Base-by-base conservation (phyloP, 2,113 vertebrate genomes). In the Struthio camelus region DNA sequence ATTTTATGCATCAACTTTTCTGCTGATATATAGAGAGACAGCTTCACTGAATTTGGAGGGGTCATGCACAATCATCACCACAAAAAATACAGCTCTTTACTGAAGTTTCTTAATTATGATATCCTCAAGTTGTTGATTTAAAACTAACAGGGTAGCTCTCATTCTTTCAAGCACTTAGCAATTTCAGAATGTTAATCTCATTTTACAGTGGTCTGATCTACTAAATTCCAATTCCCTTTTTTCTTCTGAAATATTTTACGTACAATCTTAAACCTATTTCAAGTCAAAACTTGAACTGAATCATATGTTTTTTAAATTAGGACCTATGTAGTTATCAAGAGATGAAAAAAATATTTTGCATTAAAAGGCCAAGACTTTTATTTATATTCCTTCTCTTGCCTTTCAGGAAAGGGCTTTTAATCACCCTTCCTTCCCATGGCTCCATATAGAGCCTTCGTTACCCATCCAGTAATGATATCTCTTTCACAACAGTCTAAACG, bases 391-490 rank as follows among this genome's bases (percentile, higher is more conserved):
- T 76, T 46, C 28, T 61, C 13, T 10, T 4, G 3, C 22, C 7
- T 82, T 77, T 67, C 27, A 76, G 19, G 30, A 59, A 75, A 42
- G 24, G 4, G 8, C 5, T 69, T 36, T 28, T 61, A 61, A 40
- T 42, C 17, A 61, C 46, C 12, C 34, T 83, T 77, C 51, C 44
- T 82, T 17, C 38, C 32, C 20, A 12, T 34, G 23, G n/a, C 48
- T 54, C 12, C 6, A 11, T 28, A 38, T 48, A 28, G 3, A 40
- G 38, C 4, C 18, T 62, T 44, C 15, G 19, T 38, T 61, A 34
- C 0, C 0, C 32, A 38, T 18, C 7, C 4, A 36, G 9, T 32
- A 76, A 58, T n/a, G 13, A 9, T 23, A 38, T 23, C 9, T 23
- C 11, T 76, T 44, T 82, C 56, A 32, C 25, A 36, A 44, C 22